Evolutionary conservation across 2,113 vertebrate genomes (phyloP).

Genomic region (Charina bottae): DNA sequence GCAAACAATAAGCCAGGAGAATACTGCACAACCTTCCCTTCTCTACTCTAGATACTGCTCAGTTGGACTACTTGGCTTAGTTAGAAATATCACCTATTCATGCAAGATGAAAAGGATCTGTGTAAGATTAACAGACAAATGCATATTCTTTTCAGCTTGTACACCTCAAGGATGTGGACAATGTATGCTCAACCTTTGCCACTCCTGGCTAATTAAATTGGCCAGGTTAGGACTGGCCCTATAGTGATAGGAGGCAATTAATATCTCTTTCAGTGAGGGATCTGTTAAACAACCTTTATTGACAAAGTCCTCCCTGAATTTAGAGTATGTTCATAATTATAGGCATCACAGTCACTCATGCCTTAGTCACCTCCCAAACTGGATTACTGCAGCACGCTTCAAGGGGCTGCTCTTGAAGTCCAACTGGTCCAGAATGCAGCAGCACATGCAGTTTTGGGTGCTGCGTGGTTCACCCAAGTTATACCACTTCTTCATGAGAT

Average conservation of each 20-base stretch:
- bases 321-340: not conserved
- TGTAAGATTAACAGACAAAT: not conserved
- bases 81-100: not conserved
- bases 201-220: not conserved
- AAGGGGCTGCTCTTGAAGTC: not conserved
- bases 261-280: not conserved
- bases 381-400: not conserved
- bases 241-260: not conserved
- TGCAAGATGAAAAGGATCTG: constrained; percentile 3
- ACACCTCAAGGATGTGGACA: not conserved
- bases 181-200: not conserved
- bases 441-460: not conserved
- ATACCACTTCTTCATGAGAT: not conserved
- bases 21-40: too few relatives aligned
- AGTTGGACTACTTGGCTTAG: constrained; percentile 4
- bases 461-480: not conserved
- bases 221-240: not conserved
- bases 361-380: not conserved
- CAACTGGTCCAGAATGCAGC: not conserved
- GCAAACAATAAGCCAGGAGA: constrained; percentile 30
- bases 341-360: not conserved
- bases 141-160: not conserved
- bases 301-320: not conserved
- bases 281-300: not conserved
- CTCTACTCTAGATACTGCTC: not conserved